phyloP scores from a whole-genome alignment of 2,888 invertebrate species.

The Siphonodentalium dalli region DNA sequence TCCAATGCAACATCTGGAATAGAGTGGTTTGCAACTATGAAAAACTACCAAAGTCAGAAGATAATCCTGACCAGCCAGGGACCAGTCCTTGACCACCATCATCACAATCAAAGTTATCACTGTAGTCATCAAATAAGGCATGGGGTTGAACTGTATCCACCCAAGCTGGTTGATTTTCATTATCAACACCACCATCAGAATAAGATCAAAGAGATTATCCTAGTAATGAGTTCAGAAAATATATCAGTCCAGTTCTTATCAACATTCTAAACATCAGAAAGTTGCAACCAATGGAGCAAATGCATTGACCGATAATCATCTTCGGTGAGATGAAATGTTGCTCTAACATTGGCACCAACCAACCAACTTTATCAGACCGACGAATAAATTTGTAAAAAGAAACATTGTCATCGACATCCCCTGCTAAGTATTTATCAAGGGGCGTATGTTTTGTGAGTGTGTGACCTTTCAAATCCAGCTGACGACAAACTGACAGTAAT shows the following conservation, averaged over 20 bases:
- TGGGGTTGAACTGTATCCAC: constrained; percentile 24
- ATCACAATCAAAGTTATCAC: constrained; percentile 25
- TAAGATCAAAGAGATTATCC: neutral
- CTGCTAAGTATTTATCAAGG: constrained; percentile 27
- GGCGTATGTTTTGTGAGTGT: constrained; percentile 20
- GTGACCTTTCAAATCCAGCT: constrained; percentile 18
- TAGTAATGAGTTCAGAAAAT: constrained; percentile 19
- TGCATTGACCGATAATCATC: constrained; percentile 27
- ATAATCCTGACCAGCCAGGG: constrained; percentile 6
- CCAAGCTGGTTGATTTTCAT: constrained; percentile 29
- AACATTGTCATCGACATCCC: constrained; percentile 14
- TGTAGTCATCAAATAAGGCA: constrained; percentile 3
- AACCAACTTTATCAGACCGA: constrained; percentile 23
- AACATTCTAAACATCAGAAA: constrained; percentile 29
- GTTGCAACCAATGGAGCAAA: constrained; percentile 22
- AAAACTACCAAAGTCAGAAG: constrained; percentile 11
- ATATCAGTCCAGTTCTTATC: constrained; percentile 22
- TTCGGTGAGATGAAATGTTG: constrained; percentile 31
- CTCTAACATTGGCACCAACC: constrained; percentile 10
- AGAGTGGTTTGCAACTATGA: constrained; percentile 3
- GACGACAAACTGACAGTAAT: constrained; percentile 25
- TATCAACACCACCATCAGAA: too few species aligned
- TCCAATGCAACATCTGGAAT: constrained; percentile 22
- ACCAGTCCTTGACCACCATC: constrained; percentile 27
- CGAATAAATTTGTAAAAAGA: constrained; percentile 28